Evolutionary conservation across 2,797 vertebrate genomes (phyloP).

Genomic region (Siniperca scherzeri): DNA sequence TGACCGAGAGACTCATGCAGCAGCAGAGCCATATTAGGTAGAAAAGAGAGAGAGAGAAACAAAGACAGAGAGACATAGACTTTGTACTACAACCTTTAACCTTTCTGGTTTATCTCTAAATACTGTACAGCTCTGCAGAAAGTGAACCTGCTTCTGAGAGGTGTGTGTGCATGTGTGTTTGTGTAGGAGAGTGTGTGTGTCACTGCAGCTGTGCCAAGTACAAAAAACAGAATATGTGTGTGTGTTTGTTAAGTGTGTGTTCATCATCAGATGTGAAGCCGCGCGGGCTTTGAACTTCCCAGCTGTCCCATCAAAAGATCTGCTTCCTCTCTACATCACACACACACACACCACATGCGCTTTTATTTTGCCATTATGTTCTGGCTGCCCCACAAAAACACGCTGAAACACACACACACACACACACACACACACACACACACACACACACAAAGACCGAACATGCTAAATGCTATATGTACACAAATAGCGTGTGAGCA

Average conservation of each 20-base stretch:
- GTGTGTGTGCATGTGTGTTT: conserved; percentile 16
- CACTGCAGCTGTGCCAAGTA: conserved; percentile 52
- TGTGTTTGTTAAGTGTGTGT: conserved; percentile 57
- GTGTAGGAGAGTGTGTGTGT: conserved; percentile 29
- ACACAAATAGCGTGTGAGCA: conserved; percentile 3
- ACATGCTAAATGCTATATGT: neutral
- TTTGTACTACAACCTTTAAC: conserved; percentile 69
- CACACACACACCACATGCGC: neutral
- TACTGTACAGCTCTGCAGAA: conserved; percentile 48
- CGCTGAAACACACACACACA: conserved; percentile 5
- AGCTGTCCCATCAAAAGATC: conserved; percentile 84
- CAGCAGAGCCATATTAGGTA: conserved; percentile 82
- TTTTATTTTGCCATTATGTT: conserved; percentile 63
- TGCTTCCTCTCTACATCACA: conserved; percentile 63
- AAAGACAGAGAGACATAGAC: conserved; percentile 51
- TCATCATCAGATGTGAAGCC: conserved; percentile 65
- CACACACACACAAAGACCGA: neutral
- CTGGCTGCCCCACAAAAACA: conserved; percentile 20
- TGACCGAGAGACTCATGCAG: conserved; percentile 69
- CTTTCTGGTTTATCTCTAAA: conserved; percentile 70
- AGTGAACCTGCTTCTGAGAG: conserved; percentile 63
- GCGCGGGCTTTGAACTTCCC: conserved; percentile 81
- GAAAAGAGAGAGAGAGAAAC: conserved; percentile 60
- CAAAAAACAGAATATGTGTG: conserved; percentile 35
- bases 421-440: neutral